Base-by-base conservation (phyloP, 2,888 invertebrate species). In the Drosophila prostipennis region DNA sequence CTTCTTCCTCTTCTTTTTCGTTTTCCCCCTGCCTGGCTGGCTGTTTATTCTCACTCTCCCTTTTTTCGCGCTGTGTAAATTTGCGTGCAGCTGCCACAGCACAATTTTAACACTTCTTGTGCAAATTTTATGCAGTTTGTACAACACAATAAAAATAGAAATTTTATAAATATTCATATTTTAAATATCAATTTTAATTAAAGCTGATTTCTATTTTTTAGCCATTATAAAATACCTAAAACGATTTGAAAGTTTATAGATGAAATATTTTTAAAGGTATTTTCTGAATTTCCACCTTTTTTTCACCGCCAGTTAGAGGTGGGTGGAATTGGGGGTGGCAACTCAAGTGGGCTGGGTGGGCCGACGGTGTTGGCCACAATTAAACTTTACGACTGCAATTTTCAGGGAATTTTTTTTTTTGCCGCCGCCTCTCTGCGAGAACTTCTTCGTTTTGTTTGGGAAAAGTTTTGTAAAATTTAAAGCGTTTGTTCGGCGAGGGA, bases 341-440 rank as follows among this genome's bases (percentile, higher is more conserved):
- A 13, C 48, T 48, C 48, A 34, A 34, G 48, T 48, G 48, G 48
- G 11, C 11, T 70, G 53, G 58, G 52, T 51, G 29, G 75, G 67
- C 56, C 63, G 32, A 46, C 26, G 19, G 68, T 76, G 71, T 61
- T 69, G 76, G 79, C 67, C 82, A 81, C 85, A 81, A 81, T 81
- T 82, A 82, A 82, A 80, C 85, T 82, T 82, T 82, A 82, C 85
- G 85, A 84, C 82, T 85, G 82, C 76, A 73, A 80, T 82, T 85
- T 81, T 82, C 74, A 70, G 70, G 60, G 77, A 54, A 39, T 58
- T 68, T 69, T 49, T 55, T 69, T 59, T 55, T 59, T 55, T 55
- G 51, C 5, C 19, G 32, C 36, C 32, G 13, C n/a, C 45, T 39
- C 19, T 13, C n/a, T 48, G 58, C 58, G 29, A 29, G 29, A 57